Evolutionary conservation across 2,888 invertebrate genomes (phyloP).

Genomic region (Strigamia transsilvanica): DNA sequence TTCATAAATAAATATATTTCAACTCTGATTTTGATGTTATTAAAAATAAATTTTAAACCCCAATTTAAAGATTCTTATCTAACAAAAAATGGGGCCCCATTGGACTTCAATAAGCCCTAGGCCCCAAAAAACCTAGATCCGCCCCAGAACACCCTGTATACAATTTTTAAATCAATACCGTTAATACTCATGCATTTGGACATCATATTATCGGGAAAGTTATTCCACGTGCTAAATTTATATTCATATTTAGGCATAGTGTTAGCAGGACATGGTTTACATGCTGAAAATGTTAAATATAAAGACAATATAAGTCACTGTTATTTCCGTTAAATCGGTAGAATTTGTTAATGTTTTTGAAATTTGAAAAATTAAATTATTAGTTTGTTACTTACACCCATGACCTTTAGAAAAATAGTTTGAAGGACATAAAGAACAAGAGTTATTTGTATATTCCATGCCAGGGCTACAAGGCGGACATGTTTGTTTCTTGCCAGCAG

Average conservation of each 20-base stretch:
- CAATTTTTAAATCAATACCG: slow-evolving; percentile 60
- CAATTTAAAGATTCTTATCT: too few relatives aligned
- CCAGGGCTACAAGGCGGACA: slow-evolving; percentile 70
- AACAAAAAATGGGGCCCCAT: too few relatives aligned
- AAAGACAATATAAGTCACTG: background rate
- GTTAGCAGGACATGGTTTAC: slow-evolving; percentile 65
- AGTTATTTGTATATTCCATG: slow-evolving; percentile 64
- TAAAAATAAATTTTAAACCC: too few relatives aligned
- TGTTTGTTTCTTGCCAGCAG: slow-evolving; percentile 60
- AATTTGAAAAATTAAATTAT: background rate
- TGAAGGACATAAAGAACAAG: slow-evolving; percentile 67
- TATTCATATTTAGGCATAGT: slow-evolving; percentile 69
- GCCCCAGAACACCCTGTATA: too few relatives aligned
- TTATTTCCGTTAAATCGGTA: background rate
- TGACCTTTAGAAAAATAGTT: slow-evolving; percentile 66
- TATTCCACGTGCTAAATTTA: slow-evolving; percentile 66
- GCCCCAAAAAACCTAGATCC: too few relatives aligned
- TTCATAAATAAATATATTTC: too few relatives aligned
- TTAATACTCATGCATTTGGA: slow-evolving; percentile 66
- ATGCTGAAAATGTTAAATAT: slow-evolving; percentile 59
- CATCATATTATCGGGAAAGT: slow-evolving; percentile 65
- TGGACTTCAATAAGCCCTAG: too few relatives aligned
- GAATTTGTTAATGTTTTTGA: slow-evolving; percentile 18
- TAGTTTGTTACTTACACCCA: slow-evolving; percentile 56
- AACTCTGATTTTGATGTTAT: too few relatives aligned